phyloP scores from a whole-genome alignment of 2,888 invertebrate species.

The Fragum sueziense region DNA sequence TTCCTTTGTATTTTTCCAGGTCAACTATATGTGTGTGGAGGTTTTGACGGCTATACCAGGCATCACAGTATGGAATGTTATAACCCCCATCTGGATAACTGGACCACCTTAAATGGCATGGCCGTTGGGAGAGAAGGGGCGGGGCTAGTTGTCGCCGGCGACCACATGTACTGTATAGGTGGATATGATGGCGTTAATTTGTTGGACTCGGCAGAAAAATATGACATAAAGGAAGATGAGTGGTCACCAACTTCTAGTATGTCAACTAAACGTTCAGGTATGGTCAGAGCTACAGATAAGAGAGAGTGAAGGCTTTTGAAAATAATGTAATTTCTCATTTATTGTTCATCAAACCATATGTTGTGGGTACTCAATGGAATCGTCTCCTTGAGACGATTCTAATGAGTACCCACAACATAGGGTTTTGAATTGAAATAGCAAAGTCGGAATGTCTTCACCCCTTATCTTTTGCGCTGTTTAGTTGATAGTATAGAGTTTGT shows the following conservation, averaged over 20 bases:
- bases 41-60: slow-evolving; percentile 80
- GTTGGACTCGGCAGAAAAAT: slow-evolving; percentile 79
- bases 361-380: no score
- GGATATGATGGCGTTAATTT: slow-evolving; percentile 81
- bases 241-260: slow-evolving; percentile 80
- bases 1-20: slow-evolving; percentile 63
- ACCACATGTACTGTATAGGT: slow-evolving; percentile 80
- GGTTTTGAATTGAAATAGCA: no score
- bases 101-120: slow-evolving; percentile 78
- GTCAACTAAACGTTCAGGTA: slow-evolving; percentile 80
- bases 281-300: no score
- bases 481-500: no score
- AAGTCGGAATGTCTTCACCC: no score
- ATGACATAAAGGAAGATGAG: slow-evolving; percentile 73
- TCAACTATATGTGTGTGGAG: slow-evolving; percentile 81
- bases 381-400: no score
- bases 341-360: no score
- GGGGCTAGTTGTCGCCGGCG: slow-evolving; percentile 80
- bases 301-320: no score
- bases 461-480: no score
- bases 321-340: no score
- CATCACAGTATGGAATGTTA: slow-evolving; percentile 81
- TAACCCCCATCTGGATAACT: slow-evolving; percentile 78
- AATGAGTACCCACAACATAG: no score
- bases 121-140: slow-evolving; percentile 80